Evolutionary conservation across 2,888 invertebrate species (phyloP).

Genomic region (Apoderus coryli): DNA sequence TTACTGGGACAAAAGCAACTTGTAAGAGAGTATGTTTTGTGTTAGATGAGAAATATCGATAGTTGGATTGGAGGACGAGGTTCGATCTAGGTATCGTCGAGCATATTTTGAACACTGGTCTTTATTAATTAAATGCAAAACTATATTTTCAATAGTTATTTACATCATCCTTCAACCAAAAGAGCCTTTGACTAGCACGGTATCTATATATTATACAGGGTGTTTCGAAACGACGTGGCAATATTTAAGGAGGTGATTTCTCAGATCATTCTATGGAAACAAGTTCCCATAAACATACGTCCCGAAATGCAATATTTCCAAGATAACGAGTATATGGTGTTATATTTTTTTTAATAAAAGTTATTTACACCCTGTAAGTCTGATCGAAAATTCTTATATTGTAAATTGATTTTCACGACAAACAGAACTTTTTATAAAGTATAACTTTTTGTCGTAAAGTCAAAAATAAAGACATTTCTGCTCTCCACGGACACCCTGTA

Average conservation of each 20-base stretch:
- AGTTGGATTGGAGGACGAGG: no score
- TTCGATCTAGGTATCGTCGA: no score
- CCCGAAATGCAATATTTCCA: background rate
- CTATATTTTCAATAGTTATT: no score
- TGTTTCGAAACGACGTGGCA: background rate
- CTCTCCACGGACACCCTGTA: constrained; percentile 2
- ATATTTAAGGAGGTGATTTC: background rate
- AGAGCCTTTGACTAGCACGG: no score
- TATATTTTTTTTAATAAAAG: background rate
- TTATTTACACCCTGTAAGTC: background rate
- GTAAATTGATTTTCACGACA: background rate
- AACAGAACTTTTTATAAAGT: constrained; percentile 1
- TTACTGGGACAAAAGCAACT: no score
- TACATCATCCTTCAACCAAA: no score
- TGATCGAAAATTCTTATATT: background rate
- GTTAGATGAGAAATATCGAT: no score
- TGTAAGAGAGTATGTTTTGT: no score
- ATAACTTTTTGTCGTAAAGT: constrained; percentile 2
- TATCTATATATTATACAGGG: constrained; percentile 3
- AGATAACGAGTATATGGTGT: background rate
- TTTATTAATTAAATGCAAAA: no score
- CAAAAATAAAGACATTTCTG: background rate
- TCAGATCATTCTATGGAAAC: background rate
- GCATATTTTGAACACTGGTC: no score
- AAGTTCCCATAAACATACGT: constrained; percentile 2